Evolutionary conservation across 2,888 invertebrate genomes (phyloP).

Genomic region (Cordilura impudica): DNA sequence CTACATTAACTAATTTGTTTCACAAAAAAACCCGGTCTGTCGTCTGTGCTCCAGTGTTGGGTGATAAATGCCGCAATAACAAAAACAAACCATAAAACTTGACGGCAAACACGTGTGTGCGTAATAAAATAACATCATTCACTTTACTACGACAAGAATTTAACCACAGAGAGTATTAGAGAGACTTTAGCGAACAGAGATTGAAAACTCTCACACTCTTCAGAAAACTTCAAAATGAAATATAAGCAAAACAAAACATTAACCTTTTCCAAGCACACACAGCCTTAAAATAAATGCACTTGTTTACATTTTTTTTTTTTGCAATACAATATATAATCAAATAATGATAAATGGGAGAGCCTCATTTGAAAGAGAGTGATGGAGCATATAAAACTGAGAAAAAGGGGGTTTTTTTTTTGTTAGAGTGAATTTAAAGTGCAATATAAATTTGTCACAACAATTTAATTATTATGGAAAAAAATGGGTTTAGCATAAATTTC

Average conservation of each 20-base stretch:
- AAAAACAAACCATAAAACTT: constrained; percentile 73
- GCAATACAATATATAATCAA: constrained; percentile 26
- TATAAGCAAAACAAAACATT: constrained; percentile 72
- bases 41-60: constrained; percentile 28
- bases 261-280: constrained; percentile 47
- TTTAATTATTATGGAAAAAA: no score
- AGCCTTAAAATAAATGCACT: constrained; percentile 54
- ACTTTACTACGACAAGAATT: constrained; percentile 40
- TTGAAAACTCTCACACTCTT: constrained; percentile 8
- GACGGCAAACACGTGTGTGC: constrained; percentile 70
- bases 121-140: constrained; percentile 59
- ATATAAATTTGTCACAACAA: constrained; percentile 6
- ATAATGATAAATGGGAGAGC: constrained; percentile 58
- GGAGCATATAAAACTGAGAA: background rate
- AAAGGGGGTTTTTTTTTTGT: background rate
- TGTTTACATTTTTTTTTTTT: constrained; percentile 61
- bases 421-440: constrained; percentile 12
- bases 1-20: background rate
- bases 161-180: constrained; percentile 10
- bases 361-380: constrained; percentile 45
- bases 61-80: constrained; percentile 62
- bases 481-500: background rate
- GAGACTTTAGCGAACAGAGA: background rate
- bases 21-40: constrained; percentile 30
- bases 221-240: constrained; percentile 66